A percentile compares a stretch with the other conserved stretches of the same genome.
phyloP scores from a whole-genome alignment of 2,797 vertebrate genomes.

The Spinus olivaceus region DNA sequence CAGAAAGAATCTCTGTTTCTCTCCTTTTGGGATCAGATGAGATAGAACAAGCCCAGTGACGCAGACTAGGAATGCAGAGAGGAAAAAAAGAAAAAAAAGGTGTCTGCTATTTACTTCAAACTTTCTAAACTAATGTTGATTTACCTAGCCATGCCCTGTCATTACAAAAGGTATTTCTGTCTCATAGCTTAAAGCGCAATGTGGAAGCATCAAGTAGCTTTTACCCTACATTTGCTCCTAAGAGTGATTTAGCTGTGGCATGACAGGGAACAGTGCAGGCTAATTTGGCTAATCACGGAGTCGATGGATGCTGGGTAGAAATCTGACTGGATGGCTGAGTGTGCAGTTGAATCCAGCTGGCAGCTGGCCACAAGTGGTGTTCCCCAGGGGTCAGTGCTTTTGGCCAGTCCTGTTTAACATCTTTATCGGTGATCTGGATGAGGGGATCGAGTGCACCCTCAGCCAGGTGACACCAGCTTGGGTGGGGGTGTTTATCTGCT shows the following conservation, averaged over 20 bases:
- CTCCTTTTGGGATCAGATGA: neutral
- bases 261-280: neutral
- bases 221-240: neutral
- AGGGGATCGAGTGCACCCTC: accelerated
- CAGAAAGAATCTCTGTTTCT: conserved; percentile 3
- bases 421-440: neutral
- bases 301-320: neutral
- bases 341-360: neutral
- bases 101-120: neutral
- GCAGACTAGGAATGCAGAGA: neutral
- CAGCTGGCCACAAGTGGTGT: neutral
- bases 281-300: neutral
- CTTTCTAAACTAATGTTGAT: neutral
- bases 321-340: neutral
- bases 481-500: neutral
- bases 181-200: neutral
- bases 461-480: neutral
- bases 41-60: neutral
- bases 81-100: neutral
- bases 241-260: neutral
- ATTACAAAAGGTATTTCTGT: neutral
- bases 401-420: neutral
- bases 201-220: neutral
- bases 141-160: neutral
- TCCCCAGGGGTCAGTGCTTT: neutral